Percentiles rank a stretch among this genome's conserved stretches.
Evolutionary conservation across 1,140 invertebrate genomes (phyloP).

Genomic region (Anastatus disparis): DNA sequence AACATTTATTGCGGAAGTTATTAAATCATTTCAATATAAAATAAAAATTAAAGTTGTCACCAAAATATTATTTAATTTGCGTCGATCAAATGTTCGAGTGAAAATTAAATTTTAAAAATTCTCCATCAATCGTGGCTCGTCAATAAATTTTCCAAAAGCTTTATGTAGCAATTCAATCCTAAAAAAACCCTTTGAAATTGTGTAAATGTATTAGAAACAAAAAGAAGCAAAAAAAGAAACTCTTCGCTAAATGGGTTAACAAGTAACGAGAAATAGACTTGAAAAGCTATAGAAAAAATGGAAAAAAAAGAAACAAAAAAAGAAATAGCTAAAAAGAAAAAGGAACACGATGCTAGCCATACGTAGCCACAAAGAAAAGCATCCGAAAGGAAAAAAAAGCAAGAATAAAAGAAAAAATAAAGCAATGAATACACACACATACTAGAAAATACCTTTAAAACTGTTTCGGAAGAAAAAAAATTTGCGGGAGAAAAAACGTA

Average conservation of each 20-base stretch:
- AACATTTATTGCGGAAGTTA: too few relatives aligned
- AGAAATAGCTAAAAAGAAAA: neutral
- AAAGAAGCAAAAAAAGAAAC: neutral
- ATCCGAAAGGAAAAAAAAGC: conserved; percentile 2
- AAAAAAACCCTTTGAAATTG: neutral
- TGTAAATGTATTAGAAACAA: neutral
- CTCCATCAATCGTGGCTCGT: neutral
- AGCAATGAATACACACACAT: too few relatives aligned
- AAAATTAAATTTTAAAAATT: neutral
- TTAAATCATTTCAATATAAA: too few relatives aligned
- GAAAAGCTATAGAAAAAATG: neutral
- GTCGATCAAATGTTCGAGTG: too few relatives aligned
- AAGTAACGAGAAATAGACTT: conserved; percentile 3
- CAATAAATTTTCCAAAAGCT: conserved; percentile 4
- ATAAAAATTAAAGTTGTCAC: too few relatives aligned
- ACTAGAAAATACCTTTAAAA: too few relatives aligned
- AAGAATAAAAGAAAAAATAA: neutral
- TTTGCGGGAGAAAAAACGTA: neutral
- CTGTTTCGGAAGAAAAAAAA: too few relatives aligned
- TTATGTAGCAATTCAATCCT: neutral
- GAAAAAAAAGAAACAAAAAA: neutral
- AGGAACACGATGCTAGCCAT: neutral
- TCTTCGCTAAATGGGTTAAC: neutral
- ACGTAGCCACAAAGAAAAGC: neutral
- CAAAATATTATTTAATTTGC: too few relatives aligned